Percentiles rank a stretch among this genome's conserved stretches.
Conservation (phyloP, 2,113 vertebrate species). For the Phocoena sinus region DNA sequence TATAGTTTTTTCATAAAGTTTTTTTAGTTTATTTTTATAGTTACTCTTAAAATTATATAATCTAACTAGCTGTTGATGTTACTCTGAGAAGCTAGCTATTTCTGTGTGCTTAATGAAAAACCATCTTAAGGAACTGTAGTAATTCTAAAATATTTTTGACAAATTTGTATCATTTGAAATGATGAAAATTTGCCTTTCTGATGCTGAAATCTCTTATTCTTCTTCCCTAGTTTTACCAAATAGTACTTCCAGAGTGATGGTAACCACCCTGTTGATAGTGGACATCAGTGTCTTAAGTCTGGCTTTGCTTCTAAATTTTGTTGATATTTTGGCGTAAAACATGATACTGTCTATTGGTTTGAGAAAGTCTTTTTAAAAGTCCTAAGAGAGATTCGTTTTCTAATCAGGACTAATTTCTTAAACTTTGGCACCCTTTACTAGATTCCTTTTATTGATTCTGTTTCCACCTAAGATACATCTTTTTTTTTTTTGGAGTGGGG, state of each 20-base stretch:
- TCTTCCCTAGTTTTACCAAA: background rate
- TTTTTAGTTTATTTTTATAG: background rate
- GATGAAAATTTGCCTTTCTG: background rate
- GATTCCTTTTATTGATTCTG: background rate
- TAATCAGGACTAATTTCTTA: background rate
- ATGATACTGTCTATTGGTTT: background rate
- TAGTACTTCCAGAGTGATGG: background rate
- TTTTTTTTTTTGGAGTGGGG: background rate
- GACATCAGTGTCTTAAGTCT: background rate
- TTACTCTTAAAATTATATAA: background rate
- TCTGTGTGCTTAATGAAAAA: background rate
- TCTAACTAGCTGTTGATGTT: background rate
- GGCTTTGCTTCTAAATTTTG: background rate
- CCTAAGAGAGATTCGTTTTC: background rate
- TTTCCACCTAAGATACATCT: background rate
- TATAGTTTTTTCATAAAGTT: background rate
- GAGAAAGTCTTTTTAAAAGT: background rate
- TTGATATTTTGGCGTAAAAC: background rate
- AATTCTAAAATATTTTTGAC: background rate
- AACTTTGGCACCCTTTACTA: background rate
- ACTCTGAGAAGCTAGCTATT: background rate
- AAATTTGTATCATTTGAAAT: background rate
- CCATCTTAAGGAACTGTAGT: background rate
- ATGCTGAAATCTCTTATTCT: background rate
- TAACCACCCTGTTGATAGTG: background rate